phyloP scores from a whole-genome alignment of 1,140 invertebrate genomes.

The Colletes gigas region DNA sequence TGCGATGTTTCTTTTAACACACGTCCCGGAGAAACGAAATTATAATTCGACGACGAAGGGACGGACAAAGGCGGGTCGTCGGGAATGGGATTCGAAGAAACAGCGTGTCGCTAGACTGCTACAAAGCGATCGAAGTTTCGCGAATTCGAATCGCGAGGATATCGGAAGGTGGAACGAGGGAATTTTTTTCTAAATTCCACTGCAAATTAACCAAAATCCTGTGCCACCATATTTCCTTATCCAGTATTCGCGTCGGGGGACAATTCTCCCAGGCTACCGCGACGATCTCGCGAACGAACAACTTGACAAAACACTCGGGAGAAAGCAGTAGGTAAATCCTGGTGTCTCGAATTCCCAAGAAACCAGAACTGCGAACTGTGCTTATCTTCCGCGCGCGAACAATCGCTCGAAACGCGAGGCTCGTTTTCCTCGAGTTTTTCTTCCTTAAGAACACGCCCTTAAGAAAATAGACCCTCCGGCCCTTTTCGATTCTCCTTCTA shows the following conservation, averaged over 20 bases:
- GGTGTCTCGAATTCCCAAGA: slow-evolving; percentile 8
- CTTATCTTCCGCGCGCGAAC: neutral
- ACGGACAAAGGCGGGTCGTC: neutral
- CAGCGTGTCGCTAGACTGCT: neutral
- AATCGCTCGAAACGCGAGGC: neutral
- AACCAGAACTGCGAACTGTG: neutral
- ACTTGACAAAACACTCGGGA: slow-evolving; percentile 10
- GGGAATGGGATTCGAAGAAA: neutral
- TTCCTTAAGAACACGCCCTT: neutral
- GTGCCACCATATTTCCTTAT: too few relatives aligned
- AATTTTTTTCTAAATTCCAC: too few relatives aligned
- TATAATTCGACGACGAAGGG: slow-evolving; percentile 6
- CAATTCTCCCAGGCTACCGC: too few relatives aligned
- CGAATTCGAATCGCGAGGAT: too few relatives aligned
- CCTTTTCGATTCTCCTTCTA: neutral
- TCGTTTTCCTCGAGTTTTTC: slow-evolving; percentile 27
- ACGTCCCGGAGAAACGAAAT: slow-evolving; percentile 6
- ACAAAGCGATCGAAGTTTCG: neutral
- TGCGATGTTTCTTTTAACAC: slow-evolving; percentile 15
- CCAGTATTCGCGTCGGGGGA: too few relatives aligned
- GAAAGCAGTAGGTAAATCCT: neutral
- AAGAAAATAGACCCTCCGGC: neutral
- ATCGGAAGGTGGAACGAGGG: too few relatives aligned
- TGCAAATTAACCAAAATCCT: too few relatives aligned
- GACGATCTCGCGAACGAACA: slow-evolving; percentile 11